Percentiles rank a stretch among this genome's conserved stretches.
Evolutionary conservation across 2,888 invertebrate genomes (phyloP).

Genomic region (Dasypolia templi): DNA sequence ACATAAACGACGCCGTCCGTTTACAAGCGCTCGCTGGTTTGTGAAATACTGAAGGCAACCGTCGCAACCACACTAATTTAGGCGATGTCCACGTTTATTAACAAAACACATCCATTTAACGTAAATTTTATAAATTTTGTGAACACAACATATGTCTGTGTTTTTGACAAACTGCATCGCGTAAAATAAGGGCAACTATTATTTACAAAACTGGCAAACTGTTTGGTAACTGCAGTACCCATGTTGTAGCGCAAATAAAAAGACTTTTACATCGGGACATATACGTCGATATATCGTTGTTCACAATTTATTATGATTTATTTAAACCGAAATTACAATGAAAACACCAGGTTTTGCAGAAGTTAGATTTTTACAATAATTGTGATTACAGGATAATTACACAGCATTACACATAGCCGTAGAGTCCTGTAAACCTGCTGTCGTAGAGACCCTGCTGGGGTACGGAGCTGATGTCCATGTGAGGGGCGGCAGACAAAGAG

Average conservation of each 20-base stretch:
- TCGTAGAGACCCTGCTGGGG: constrained; percentile 98
- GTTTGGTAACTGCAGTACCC: background rate
- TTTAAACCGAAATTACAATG: background rate
- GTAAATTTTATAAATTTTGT: too few species aligned
- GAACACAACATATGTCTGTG: too few species aligned
- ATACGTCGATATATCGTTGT: too few species aligned
- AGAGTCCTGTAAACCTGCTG: constrained; percentile 97
- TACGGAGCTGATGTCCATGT: constrained; percentile 99
- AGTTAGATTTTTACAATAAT: background rate
- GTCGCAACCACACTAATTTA: background rate
- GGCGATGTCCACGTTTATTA: too few species aligned
- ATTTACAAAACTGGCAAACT: background rate
- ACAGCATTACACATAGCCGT: constrained; percentile 99
- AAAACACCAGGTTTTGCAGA: background rate
- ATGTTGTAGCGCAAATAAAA: background rate
- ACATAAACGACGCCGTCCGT: background rate
- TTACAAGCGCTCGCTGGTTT: background rate
- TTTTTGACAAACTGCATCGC: too few species aligned
- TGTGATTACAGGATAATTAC: constrained; percentile 95
- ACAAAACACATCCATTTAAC: too few species aligned
- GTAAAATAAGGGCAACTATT: background rate
- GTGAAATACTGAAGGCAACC: background rate
- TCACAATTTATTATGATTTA: background rate
- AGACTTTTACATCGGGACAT: too few species aligned
- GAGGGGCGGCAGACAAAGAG: constrained; percentile 96